phyloP scores from a whole-genome alignment of 1,140 invertebrate species.

The Phymastichus coffea region DNA sequence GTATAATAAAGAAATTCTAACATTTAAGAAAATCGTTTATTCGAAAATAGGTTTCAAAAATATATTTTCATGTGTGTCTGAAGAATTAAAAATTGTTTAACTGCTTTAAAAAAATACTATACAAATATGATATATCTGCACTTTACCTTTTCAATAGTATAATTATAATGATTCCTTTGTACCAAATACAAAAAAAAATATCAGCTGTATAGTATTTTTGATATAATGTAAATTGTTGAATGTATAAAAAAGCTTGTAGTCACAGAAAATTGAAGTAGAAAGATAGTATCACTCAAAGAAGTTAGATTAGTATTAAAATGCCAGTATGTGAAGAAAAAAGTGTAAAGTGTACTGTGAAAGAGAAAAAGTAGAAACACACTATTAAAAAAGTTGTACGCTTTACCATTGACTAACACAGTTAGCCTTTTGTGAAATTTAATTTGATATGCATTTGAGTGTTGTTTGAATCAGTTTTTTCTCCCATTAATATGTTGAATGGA shows the following conservation, averaged over 20 bases:
- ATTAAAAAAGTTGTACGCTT: constrained; percentile 16
- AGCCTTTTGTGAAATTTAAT: constrained; percentile 17
- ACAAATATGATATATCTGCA: neutral
- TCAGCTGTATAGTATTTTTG: too few species aligned
- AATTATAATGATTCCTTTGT: neutral
- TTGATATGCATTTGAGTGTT: constrained; percentile 23
- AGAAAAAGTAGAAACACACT: constrained; percentile 22
- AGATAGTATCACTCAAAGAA: constrained; percentile 8
- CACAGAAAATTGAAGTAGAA: neutral
- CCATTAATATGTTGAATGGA: constrained; percentile 2
- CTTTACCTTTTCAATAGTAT: neutral
- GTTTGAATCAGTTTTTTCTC: constrained; percentile 14
- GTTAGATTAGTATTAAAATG: too few species aligned
- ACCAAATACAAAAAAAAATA: neutral
- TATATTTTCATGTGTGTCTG: neutral
- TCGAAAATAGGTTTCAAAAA: constrained; percentile 7
- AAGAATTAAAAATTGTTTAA: constrained; percentile 1
- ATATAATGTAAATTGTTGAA: too few species aligned
- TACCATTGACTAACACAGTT: constrained; percentile 18
- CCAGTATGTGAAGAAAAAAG: constrained; percentile 18
- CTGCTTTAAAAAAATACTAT: constrained; percentile 9
- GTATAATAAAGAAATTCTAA: too few species aligned
- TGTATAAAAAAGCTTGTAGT: too few species aligned
- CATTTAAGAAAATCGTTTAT: constrained; percentile 1
- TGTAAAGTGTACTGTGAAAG: constrained; percentile 21